These are phyloP conservation scores for Dasysyrphus tricinctus DNA, from an alignment of 2,888 invertebrate genomes.

Conservation along the genomic window DNA sequence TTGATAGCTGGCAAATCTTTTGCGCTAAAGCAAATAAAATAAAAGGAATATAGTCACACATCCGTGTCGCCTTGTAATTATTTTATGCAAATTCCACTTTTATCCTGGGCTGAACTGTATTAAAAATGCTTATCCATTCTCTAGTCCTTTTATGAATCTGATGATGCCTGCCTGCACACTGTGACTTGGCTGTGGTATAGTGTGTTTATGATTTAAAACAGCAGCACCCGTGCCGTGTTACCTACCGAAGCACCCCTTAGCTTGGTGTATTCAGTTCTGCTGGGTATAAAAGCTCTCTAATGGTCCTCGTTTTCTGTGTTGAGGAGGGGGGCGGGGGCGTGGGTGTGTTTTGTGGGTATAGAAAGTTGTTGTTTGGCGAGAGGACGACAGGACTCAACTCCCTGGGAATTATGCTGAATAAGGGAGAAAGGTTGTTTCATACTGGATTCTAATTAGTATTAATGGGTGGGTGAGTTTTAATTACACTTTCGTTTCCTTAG, in stretches of 20 bases:
- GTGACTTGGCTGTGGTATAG: conserved; percentile 4
- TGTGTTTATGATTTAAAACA: conserved; percentile 55
- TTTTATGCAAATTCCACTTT: conserved; percentile 74
- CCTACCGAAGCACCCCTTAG: conserved; percentile 16
- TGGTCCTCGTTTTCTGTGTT: conserved; percentile 38
- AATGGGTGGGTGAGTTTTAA: conserved; percentile 75
- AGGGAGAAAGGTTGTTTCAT: conserved; percentile 64
- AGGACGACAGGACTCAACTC: conserved; percentile 47
- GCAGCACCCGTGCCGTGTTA: background rate
- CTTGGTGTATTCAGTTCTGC: conserved; percentile 11
- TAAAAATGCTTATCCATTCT: conserved; percentile 66
- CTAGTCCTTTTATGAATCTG: conserved; percentile 19
- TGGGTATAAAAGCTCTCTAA: conserved; percentile 57
- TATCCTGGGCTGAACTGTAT: conserved; percentile 64
- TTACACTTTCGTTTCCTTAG: conserved; percentile 75
- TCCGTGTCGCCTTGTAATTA: conserved; percentile 67
- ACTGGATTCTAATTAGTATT: conserved; percentile 74
- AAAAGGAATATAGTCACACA: conserved; percentile 52
- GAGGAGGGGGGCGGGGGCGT: background rate
- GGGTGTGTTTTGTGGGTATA: conserved; percentile 23
- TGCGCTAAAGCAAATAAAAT: conserved; percentile 39
- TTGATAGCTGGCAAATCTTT: conserved; percentile 49
- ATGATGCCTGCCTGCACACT: conserved; percentile 15
- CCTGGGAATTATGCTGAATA: conserved; percentile 70
- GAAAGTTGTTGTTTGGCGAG: conserved; percentile 20